A percentile compares a stretch with the other conserved stretches of the same genome.
Conservation (phyloP, 2,113 vertebrate genomes). For the Capra hircus region DNA sequence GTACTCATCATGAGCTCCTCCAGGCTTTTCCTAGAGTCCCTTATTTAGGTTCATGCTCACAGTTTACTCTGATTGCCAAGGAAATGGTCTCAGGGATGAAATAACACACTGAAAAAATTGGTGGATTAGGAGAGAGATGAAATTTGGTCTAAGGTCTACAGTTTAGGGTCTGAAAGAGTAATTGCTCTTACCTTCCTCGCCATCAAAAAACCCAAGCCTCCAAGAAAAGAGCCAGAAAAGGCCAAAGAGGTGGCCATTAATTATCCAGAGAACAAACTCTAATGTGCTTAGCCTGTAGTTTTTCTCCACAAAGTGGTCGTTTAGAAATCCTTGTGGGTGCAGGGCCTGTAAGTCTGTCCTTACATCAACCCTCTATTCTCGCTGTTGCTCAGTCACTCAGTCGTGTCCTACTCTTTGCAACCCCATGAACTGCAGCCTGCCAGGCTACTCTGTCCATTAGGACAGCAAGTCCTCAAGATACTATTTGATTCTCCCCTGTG, state of each 20-base stretch:
- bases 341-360: neutral
- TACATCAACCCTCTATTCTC: neutral
- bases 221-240: neutral
- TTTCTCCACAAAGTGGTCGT: slow-evolving; percentile 36
- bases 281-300: neutral
- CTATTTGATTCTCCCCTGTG: fast-evolving
- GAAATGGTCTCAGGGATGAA: slow-evolving; percentile 16
- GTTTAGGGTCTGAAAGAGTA: slow-evolving; percentile 14
- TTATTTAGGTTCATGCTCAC: neutral
- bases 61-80: slow-evolving; percentile 31
- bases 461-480: neutral
- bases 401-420: neutral
- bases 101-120: slow-evolving; percentile 37
- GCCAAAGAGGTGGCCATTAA: slow-evolving; percentile 14
- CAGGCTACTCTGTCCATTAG: neutral
- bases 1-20: neutral
- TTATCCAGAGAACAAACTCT: slow-evolving; percentile 32
- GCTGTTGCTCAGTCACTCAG: neutral
- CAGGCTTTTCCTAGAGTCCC: neutral
- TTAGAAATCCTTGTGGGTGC: slow-evolving; percentile 22
- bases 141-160: neutral
- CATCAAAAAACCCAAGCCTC: neutral
- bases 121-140: slow-evolving; percentile 39
- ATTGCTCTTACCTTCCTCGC: neutral
- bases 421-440: neutral